Evolutionary conservation across 2,888 invertebrate genomes (phyloP).

Genomic region (Amblyjoppa proteus): DNA sequence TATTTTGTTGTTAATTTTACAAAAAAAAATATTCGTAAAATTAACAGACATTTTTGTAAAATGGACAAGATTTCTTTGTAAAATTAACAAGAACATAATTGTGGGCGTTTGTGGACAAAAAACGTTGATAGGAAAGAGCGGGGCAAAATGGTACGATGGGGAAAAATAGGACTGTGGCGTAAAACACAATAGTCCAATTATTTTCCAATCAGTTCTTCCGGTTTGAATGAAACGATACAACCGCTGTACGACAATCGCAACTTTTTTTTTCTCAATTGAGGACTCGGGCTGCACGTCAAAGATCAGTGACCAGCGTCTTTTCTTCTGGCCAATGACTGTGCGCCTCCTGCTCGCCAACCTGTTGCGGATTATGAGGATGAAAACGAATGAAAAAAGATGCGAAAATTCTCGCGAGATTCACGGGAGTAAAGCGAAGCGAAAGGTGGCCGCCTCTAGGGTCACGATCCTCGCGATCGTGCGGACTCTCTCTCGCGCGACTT

Average conservation of each 20-base stretch:
- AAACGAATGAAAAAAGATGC: slow-evolving; percentile 9
- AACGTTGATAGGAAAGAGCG: too few relatives aligned
- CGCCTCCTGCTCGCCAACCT: background rate
- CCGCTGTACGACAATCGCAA: background rate
- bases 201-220: background rate
- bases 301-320: background rate
- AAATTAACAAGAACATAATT: too few relatives aligned
- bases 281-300: background rate
- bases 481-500: slow-evolving; percentile 54
- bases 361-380: background rate
- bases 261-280: background rate
- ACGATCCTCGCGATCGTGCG: slow-evolving; percentile 28
- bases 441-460: slow-evolving; percentile 17
- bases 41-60: too few relatives aligned
- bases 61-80: too few relatives aligned
- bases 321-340: background rate
- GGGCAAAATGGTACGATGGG: too few relatives aligned
- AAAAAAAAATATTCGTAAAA: too few relatives aligned
- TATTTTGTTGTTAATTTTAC: too few relatives aligned
- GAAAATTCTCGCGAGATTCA: background rate
- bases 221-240: background rate
- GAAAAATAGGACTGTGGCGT: too few relatives aligned
- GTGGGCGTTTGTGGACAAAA: too few relatives aligned
- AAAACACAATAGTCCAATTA: too few relatives aligned
- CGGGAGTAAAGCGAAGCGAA: slow-evolving; percentile 30